Percentiles rank a stretch among this genome's conserved stretches.
Conservation (phyloP, 2,113 vertebrate species). For the Chloropsis hardwickii region DNA sequence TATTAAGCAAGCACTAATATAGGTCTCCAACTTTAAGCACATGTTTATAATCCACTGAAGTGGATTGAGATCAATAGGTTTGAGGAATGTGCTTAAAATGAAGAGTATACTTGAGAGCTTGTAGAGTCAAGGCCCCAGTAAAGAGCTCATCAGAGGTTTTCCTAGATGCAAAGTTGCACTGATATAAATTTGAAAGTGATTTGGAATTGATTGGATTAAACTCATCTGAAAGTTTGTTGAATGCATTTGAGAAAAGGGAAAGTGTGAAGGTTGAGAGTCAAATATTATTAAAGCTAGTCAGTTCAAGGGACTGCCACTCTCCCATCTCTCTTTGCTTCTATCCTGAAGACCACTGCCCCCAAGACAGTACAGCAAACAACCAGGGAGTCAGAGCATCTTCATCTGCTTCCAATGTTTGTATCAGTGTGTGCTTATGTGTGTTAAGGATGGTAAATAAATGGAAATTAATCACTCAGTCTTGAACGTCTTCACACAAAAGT, state of each 20-base stretch:
- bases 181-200: constrained; percentile 37
- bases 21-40: constrained; percentile 35
- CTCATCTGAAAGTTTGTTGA: constrained; percentile 1
- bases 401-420: not conserved
- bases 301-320: not conserved
- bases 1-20: constrained; percentile 31
- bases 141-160: constrained; percentile 54
- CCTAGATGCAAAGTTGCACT: constrained; percentile 31
- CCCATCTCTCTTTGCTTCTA: not conserved
- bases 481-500: not conserved
- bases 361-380: not conserved
- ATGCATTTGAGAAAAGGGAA: not conserved
- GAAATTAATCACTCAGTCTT: not conserved
- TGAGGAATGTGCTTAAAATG: constrained; percentile 54
- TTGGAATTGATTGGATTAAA: constrained; percentile 39
- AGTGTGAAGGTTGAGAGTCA: not conserved
- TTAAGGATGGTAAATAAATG: not conserved
- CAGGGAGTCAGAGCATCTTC: not conserved
- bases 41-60: constrained; percentile 58
- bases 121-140: constrained; percentile 5
- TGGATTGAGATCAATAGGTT: constrained; percentile 54
- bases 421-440: not conserved
- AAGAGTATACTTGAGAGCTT: constrained; percentile 47
- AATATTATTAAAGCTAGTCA: not conserved
- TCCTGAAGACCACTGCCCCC: not conserved